Evolutionary conservation across 2,888 invertebrate species (phyloP), one percentile per base, ranked within the genome.

Genomic region (Acrobasis repandana): DNA sequence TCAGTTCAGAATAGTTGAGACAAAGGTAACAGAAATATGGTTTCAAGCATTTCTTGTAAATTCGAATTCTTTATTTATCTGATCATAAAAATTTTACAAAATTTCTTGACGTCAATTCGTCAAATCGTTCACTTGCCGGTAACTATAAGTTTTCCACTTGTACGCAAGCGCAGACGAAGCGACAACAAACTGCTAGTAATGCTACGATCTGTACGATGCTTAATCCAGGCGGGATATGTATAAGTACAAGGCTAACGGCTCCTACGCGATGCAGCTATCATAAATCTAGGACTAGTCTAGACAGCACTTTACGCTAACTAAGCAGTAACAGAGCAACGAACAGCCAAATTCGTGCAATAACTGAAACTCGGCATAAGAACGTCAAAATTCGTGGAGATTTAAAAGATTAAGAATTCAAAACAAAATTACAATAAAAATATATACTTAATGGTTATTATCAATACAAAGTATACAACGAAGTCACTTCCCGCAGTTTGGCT

Each of bases 181-280:
- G 14, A 20, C 20, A n/a, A 28, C 28, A 50, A 28, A 28, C 14
- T 50, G 28, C 28, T 6, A 5, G 4, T 28, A 50, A 0, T 49
- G 10, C 18, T 18, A 14, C 18, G 2, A 16, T 34, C 38, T 54
- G 36, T 10, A 54, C 18, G 52, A 11, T 14, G 14, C 38, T 43
- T 54, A 54, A 20, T 54, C 46, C 57, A 28, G 34, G 46, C 36
- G 38, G 56, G 61, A 72, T 74, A 72, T 75, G 71, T 72, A 69
- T 69, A 66, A 72, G 76, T 77, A 79, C 90, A 88, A 91, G 90
- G 90, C 81, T 73, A 88, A 82, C 90, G 47, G 83, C 90, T 87
- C 90, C 91, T 84, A 90, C 90, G 85, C 89, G 73, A 71, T 73
- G 75, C 76, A 74, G 76, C 80, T 82, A 81, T 83, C 82, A 81